Evolutionary conservation across 2,888 invertebrate genomes (phyloP).

Genomic region (Hirtodrosophila confusa): DNA sequence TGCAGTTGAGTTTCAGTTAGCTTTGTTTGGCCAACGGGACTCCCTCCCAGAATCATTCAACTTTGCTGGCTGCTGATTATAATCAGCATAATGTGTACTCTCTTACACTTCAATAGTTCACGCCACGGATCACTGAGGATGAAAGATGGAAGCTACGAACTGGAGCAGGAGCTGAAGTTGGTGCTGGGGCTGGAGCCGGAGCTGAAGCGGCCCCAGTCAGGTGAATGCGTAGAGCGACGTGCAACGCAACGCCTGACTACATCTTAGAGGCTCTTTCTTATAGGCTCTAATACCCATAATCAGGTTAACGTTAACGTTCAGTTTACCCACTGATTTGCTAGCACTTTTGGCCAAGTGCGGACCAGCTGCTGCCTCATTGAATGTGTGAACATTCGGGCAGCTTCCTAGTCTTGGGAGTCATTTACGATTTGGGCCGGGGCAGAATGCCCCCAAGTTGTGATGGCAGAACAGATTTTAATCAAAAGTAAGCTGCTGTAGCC

Average conservation of each 20-base stretch:
- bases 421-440: constrained; percentile 25
- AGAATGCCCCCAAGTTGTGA: constrained; percentile 30
- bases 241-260: constrained; percentile 21
- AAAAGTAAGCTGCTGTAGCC: constrained; percentile 42
- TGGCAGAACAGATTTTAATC: constrained; percentile 65
- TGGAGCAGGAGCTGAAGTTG: not conserved
- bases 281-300: constrained; percentile 79
- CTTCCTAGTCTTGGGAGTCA: constrained; percentile 46
- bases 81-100: constrained; percentile 80
- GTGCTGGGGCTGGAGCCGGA: not conserved
- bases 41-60: constrained; percentile 53
- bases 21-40: constrained; percentile 48
- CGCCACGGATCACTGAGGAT: constrained; percentile 71
- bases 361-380: constrained; percentile 39
- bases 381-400: constrained; percentile 71
- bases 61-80: constrained; percentile 68
- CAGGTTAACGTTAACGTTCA: constrained; percentile 77
- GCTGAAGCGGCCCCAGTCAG: constrained; percentile 1
- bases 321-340: constrained; percentile 77
- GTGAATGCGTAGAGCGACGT: constrained; percentile 39
- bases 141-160: constrained; percentile 1
- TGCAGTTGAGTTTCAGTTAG: constrained; percentile 51
- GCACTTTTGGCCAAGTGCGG: constrained; percentile 44
- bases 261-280: constrained; percentile 60
- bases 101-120: constrained; percentile 80